Evolutionary conservation across 2,113 vertebrate genomes (phyloP).

Genomic region (Brachypteracias leptosomus): DNA sequence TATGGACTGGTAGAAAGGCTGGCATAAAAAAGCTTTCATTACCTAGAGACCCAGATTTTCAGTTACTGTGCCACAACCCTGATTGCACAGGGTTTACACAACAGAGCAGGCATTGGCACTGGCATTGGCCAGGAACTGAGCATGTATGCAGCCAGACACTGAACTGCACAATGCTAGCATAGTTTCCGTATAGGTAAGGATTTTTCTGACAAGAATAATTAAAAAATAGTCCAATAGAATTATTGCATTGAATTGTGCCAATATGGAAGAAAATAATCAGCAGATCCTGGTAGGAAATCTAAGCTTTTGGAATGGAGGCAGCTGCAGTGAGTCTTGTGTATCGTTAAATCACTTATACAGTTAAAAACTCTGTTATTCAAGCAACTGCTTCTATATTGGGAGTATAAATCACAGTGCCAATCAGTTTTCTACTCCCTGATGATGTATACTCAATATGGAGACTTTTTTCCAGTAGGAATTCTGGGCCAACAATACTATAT

Average conservation of each 20-base stretch:
- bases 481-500: neutral
- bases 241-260: neutral
- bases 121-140: neutral
- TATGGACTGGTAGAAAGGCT: accelerated
- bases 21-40: neutral
- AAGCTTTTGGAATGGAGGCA: neutral
- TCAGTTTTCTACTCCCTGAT: neutral
- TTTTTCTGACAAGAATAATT: neutral
- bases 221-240: neutral
- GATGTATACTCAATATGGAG: neutral
- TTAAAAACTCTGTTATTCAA: neutral
- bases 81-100: neutral
- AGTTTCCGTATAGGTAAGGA: neutral
- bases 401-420: neutral
- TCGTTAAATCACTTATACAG: neutral
- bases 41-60: neutral
- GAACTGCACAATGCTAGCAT: neutral
- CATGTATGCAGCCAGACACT: neutral
- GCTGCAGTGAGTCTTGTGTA: neutral
- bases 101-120: neutral
- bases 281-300: neutral
- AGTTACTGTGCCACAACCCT: neutral
- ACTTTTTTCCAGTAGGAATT: neutral
- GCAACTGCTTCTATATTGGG: neutral
- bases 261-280: neutral